Conservation (phyloP, 2,797 vertebrate species). For the Darevskia mixta region DNA sequence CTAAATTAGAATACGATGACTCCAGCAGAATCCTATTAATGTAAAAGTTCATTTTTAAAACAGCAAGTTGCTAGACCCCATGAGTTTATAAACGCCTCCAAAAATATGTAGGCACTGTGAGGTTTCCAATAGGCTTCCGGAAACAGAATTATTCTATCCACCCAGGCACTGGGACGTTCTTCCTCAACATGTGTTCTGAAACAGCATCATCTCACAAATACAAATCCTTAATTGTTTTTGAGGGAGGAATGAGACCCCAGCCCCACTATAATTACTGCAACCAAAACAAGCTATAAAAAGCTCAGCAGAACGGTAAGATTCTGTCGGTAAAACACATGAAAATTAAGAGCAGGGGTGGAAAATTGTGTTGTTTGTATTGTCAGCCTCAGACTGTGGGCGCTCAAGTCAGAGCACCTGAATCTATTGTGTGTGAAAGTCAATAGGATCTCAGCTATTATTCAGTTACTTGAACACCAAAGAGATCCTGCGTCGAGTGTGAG, state of each 20-base stretch:
- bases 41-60: not conserved
- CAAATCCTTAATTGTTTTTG: not conserved
- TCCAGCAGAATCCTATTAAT: not conserved
- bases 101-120: not conserved
- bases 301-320: too few relatives aligned
- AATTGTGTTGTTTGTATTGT: not conserved
- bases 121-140: not conserved
- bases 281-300: not conserved
- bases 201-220: not conserved
- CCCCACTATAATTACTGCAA: not conserved
- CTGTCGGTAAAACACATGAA: not conserved
- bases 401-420: too few relatives aligned
- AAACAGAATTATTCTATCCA: not conserved
- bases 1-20: not conserved
- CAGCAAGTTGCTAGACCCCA: not conserved
- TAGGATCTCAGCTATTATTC: not conserved
- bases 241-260: not conserved
- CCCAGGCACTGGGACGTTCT: not conserved
- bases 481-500: rapidly evolving
- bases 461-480: not conserved
- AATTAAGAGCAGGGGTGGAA: too few relatives aligned
- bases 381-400: not conserved
- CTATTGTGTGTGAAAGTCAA: not conserved
- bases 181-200: not conserved
- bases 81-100: not conserved